Conservation (phyloP, 2,797 vertebrate species). For the Typhlichthys subterraneus region DNA sequence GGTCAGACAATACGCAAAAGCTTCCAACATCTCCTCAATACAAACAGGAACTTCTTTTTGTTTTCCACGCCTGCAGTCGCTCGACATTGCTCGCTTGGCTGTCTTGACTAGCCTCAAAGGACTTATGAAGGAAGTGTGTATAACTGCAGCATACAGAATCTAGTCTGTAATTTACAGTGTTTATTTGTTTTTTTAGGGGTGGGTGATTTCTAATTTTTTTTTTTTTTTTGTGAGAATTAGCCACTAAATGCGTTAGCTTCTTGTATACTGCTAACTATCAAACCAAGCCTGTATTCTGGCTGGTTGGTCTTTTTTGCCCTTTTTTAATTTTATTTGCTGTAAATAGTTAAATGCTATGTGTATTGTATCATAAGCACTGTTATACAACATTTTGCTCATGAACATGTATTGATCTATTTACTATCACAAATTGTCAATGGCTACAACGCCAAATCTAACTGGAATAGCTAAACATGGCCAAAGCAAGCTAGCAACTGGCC, state of each 20-base stretch:
- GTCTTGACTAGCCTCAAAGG: slow-evolving; percentile 45
- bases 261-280: slow-evolving; percentile 72
- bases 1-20: slow-evolving; percentile 55
- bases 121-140: slow-evolving; percentile 67
- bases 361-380: slow-evolving; percentile 71
- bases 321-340: slow-evolving; percentile 54
- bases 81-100: slow-evolving; percentile 30
- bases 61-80: slow-evolving; percentile 29
- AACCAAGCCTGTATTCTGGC: slow-evolving; percentile 55
- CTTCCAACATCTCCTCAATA: slow-evolving; percentile 59
- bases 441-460: slow-evolving; percentile 78
- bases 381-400: slow-evolving; percentile 69
- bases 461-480: slow-evolving; percentile 67
- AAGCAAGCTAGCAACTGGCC: slow-evolving; percentile 44
- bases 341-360: slow-evolving; percentile 69
- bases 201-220: slow-evolving; percentile 40
- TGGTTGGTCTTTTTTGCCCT: slow-evolving; percentile 45
- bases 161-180: slow-evolving; percentile 53
- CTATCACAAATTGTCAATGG: slow-evolving; percentile 72
- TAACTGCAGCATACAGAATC: slow-evolving; percentile 41
- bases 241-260: slow-evolving; percentile 73
- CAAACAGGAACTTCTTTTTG: slow-evolving; percentile 37
- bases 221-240: slow-evolving; percentile 67
- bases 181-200: slow-evolving; percentile 52
- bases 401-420: slow-evolving; percentile 64